Percentiles rank a stretch among this genome's conserved stretches.
Evolutionary conservation across 2,797 vertebrate species (phyloP).

Genomic region (Sebastes dallii): DNA sequence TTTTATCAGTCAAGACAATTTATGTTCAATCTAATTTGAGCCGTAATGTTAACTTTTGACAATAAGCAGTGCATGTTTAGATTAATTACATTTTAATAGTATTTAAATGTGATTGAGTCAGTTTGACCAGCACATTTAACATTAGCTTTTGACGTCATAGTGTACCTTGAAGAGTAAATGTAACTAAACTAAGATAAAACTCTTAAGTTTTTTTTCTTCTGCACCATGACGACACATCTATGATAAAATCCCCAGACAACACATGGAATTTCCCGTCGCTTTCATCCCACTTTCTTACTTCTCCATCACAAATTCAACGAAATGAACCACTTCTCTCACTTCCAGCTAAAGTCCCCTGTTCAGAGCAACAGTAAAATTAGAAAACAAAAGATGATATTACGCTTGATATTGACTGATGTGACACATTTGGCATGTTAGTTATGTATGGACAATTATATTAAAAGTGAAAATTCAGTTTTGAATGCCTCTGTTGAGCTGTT

Average conservation of each 20-base stretch:
- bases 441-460: neutral
- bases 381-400: too few species aligned
- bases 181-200: neutral
- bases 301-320: neutral
- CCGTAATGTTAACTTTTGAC: too few species aligned
- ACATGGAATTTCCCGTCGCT: neutral
- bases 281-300: constrained; percentile 7
- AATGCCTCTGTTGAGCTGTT: neutral
- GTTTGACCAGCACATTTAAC: neutral
- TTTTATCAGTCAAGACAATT: too few species aligned
- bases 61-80: neutral
- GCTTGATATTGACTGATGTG: too few species aligned
- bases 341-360: neutral
- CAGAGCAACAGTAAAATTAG: neutral
- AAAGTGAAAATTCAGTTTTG: neutral
- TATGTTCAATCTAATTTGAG: too few species aligned
- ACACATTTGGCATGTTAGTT: neutral
- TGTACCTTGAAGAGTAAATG: neutral
- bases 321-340: neutral
- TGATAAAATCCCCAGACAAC: neutral
- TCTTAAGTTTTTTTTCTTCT: too few species aligned
- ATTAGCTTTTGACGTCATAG: neutral
- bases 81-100: neutral
- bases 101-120: neutral
- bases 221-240: neutral